Evolutionary conservation across 2,888 invertebrate species (phyloP).

Genomic region (Amphimallon solstitiale): DNA sequence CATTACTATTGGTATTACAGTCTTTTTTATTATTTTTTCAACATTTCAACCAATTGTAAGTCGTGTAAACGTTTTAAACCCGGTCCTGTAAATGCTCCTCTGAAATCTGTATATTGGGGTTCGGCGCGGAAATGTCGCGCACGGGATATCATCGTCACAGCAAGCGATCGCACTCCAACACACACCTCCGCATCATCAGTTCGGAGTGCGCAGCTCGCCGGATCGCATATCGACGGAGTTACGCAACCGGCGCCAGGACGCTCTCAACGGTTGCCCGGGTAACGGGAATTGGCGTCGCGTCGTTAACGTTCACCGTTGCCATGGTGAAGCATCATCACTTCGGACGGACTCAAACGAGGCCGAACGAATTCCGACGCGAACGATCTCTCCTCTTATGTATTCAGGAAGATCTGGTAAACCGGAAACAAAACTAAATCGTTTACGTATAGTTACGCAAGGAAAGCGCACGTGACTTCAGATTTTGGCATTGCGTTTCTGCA

Average conservation of each 20-base stretch:
- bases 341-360: constrained; percentile 19
- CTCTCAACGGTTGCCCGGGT: constrained; percentile 55
- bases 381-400: too few relatives aligned
- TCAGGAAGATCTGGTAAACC: too few relatives aligned
- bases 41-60: too few relatives aligned
- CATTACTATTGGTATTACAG: too few relatives aligned
- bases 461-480: not conserved
- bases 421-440: too few relatives aligned
- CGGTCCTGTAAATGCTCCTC: constrained; percentile 8
- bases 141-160: constrained; percentile 34
- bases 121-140: constrained; percentile 43
- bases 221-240: constrained; percentile 57
- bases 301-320: constrained; percentile 54
- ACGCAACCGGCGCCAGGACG: constrained; percentile 56
- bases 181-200: constrained; percentile 28
- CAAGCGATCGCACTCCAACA: constrained; percentile 2
- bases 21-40: too few relatives aligned
- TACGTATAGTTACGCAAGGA: too few relatives aligned
- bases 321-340: constrained; percentile 55
- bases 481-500: not conserved
- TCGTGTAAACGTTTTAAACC: not conserved
- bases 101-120: constrained; percentile 41
- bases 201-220: constrained; percentile 34
- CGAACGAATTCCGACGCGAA: constrained; percentile 6
- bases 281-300: constrained; percentile 53